Conservation (phyloP, 2,888 invertebrate genomes). For the Pycnomerus fuliginosus region DNA sequence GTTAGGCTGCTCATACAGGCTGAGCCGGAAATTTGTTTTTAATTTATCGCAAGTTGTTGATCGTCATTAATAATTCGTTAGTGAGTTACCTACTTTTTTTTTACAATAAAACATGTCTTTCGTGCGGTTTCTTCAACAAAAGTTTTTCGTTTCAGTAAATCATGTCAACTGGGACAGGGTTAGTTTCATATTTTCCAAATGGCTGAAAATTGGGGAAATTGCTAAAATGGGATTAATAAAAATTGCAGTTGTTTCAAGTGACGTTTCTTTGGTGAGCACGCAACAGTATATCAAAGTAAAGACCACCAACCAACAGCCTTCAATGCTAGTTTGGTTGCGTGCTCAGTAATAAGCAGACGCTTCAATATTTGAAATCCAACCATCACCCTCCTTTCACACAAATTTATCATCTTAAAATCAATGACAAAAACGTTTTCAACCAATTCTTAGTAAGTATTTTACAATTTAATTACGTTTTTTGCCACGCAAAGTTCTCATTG, state of each 20-base stretch:
- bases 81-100: too few relatives aligned
- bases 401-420: background rate
- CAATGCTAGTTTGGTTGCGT: constrained; percentile 45
- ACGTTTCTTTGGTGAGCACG: constrained; percentile 20
- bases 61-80: too few relatives aligned
- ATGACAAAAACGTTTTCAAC: too few relatives aligned
- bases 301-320: constrained; percentile 36
- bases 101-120: too few relatives aligned
- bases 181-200: too few relatives aligned
- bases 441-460: too few relatives aligned
- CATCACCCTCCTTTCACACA: background rate
- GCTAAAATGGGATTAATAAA: constrained; percentile 11
- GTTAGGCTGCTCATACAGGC: constrained; percentile 35
- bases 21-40: constrained; percentile 32
- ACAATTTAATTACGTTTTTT: too few relatives aligned
- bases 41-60: constrained; percentile 31
- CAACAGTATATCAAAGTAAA: constrained; percentile 25
- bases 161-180: too few relatives aligned
- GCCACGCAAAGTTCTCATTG: too few relatives aligned
- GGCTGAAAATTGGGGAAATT: too few relatives aligned
- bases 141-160: too few relatives aligned
- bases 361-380: constrained; percentile 25
- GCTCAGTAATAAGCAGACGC: constrained; percentile 45
- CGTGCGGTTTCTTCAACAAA: too few relatives aligned
- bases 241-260: constrained; percentile 8